phyloP scores from a whole-genome alignment of 30 jellyfish, hydroid and myxozoan species.

The Morbakka virulenta region DNA sequence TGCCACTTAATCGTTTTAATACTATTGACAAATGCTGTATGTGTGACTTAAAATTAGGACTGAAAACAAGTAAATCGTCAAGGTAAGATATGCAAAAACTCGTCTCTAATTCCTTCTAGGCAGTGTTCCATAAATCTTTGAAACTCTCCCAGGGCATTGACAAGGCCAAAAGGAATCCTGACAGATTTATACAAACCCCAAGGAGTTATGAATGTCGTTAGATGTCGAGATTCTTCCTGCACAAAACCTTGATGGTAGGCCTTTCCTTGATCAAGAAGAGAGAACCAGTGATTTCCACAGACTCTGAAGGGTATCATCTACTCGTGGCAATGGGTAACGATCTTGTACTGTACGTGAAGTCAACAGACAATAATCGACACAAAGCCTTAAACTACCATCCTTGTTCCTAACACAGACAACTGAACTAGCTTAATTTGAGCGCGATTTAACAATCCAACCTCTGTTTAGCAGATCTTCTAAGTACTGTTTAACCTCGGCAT shows the following conservation, averaged over 20 bases:
- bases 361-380: conserved; percentile 31
- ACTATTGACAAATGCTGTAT: conserved; percentile 28
- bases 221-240: conserved; percentile 16
- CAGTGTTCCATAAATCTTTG: conserved; percentile 53
- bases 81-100: conserved; percentile 37
- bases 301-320: conserved; percentile 26
- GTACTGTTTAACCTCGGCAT: conserved; percentile 31
- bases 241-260: conserved; percentile 64
- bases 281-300: conserved; percentile 54
- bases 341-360: conserved; percentile 38
- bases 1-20: background rate
- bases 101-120: conserved; percentile 26
- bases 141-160: conserved; percentile 51
- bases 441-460: conserved; percentile 3
- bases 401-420: conserved; percentile 31
- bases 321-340: conserved; percentile 51
- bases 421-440: conserved; percentile 30
- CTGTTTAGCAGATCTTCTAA: conserved; percentile 23
- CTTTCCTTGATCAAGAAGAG: conserved; percentile 39
- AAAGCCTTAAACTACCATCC: conserved; percentile 31
- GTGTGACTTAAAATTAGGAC: conserved; percentile 7
- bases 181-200: conserved; percentile 55
- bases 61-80: conserved; percentile 31
- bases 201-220: conserved; percentile 57
- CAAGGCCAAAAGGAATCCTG: conserved; percentile 41